These are phyloP conservation scores for Brachyrhaphis roseni DNA, from an alignment of 2,797 vertebrate species.

Conservation along the genomic window DNA sequence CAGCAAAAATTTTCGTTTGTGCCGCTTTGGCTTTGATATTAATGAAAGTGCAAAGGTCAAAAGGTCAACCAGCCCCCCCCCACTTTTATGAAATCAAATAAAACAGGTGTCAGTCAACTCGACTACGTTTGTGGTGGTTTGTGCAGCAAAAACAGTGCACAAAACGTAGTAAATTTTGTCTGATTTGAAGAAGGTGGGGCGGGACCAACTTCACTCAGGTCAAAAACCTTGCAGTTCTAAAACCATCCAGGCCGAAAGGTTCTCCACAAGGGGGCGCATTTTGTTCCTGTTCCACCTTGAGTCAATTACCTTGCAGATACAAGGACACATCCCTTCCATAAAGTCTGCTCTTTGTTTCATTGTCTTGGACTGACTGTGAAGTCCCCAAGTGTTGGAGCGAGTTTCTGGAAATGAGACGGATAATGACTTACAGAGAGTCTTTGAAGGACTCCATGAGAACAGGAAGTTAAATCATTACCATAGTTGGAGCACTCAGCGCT, in stretches of 20 bases:
- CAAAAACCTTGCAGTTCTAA: too few species aligned
- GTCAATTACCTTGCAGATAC: neutral
- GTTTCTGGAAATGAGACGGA: conserved; percentile 43
- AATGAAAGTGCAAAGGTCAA: too few species aligned
- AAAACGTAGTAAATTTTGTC: too few species aligned
- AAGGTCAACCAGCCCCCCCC: too few species aligned
- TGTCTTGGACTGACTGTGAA: conserved; percentile 7
- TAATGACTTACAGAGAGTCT: conserved; percentile 24
- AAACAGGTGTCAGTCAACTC: too few species aligned
- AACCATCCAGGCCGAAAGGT: neutral
- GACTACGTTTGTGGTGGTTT: too few species aligned
- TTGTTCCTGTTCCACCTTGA: neutral
- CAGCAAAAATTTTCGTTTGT: too few species aligned
- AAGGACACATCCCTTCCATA: neutral
- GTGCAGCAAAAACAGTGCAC: too few species aligned
- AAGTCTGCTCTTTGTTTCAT: neutral
- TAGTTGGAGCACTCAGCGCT: conserved; percentile 40
- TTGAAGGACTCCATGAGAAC: conserved; percentile 53
- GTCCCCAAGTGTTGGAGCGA: conserved; percentile 16
- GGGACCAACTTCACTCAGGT: too few species aligned
- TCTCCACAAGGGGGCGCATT: conserved; percentile 52
- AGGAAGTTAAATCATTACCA: conserved; percentile 61
- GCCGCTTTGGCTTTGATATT: too few species aligned
- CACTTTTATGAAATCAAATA: too few species aligned
- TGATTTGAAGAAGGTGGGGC: too few species aligned